Evolutionary conservation across 2,888 invertebrate genomes (phyloP).

Genomic region (Watsonalla cultraria): DNA sequence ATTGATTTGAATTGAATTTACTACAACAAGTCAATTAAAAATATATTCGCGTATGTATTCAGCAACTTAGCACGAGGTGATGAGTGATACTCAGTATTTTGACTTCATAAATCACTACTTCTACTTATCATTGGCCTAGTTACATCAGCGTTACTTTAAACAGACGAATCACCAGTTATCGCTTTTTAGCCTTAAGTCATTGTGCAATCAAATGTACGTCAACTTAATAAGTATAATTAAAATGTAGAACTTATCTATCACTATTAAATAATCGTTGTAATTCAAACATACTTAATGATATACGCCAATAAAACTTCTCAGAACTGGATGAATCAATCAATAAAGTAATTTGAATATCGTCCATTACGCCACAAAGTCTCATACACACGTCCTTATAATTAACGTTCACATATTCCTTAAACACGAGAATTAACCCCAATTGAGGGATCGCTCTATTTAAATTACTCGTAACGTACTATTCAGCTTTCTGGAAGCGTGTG

Average conservation of each 20-base stretch:
- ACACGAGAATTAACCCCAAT: conserved; percentile 78
- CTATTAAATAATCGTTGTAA: neutral
- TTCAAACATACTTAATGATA: neutral
- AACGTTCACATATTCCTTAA: conserved; percentile 75
- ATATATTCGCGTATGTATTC: conserved; percentile 8
- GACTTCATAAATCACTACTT: neutral
- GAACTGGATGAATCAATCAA: conserved; percentile 19
- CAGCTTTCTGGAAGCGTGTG: conserved; percentile 75
- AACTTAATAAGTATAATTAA: neutral
- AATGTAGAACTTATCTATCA: neutral
- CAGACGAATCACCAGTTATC: neutral
- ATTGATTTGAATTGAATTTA: conserved; percentile 38
- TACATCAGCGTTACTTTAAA: neutral
- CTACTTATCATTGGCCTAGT: neutral
- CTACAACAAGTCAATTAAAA: conserved; percentile 22
- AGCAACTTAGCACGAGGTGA: neutral
- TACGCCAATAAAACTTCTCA: neutral
- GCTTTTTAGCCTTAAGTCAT: neutral
- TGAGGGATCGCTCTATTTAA: conserved; percentile 77
- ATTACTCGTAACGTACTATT: conserved; percentile 70
- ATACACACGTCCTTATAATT: conserved; percentile 55
- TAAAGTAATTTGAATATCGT: conserved; percentile 13
- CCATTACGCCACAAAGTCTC: conserved; percentile 36
- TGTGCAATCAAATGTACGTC: neutral
- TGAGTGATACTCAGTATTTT: neutral